Percentiles rank a stretch among this genome's conserved stretches.
Evolutionary conservation across 2,888 invertebrate species (phyloP).

Genomic region (Xestobium rufovillosum): DNA sequence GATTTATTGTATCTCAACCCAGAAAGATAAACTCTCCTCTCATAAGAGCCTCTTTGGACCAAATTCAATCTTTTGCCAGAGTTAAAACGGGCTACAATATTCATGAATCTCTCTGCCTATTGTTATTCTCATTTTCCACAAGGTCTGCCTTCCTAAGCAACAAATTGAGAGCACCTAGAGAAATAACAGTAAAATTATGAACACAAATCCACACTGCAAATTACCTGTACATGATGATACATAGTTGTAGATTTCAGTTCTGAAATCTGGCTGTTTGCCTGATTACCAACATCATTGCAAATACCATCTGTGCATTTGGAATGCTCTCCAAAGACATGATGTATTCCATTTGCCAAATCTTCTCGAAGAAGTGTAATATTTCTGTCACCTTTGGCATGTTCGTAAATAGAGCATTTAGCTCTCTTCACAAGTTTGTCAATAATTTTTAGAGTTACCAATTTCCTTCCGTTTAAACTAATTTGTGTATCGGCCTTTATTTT

Average conservation of each 20-base stretch:
- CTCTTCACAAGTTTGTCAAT: slow-evolving; percentile 6
- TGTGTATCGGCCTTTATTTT: slow-evolving; percentile 18
- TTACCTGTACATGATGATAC: too few relatives aligned
- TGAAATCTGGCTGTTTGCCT: too few relatives aligned
- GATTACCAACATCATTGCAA: too few relatives aligned
- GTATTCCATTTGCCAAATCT: too few relatives aligned
- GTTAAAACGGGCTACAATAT: slow-evolving; percentile 20
- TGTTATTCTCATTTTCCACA: slow-evolving; percentile 21
- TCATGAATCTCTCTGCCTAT: slow-evolving; percentile 19
- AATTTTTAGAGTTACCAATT: slow-evolving; percentile 6
- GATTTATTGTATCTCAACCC: slow-evolving; percentile 17
- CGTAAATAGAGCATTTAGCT: slow-evolving; percentile 14
- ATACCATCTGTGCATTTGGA: too few relatives aligned
- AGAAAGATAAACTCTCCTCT: slow-evolving; percentile 15
- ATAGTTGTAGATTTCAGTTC: too few relatives aligned
- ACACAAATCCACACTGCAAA: too few relatives aligned
- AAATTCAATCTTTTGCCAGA: slow-evolving; percentile 20
- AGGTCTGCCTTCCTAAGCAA: too few relatives aligned
- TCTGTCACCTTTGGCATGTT: slow-evolving; percentile 11
- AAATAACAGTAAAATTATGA: too few relatives aligned
- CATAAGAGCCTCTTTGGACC: slow-evolving; percentile 18
- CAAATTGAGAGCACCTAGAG: too few relatives aligned
- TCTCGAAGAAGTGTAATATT: too few relatives aligned
- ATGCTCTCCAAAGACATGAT: too few relatives aligned
- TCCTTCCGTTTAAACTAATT: slow-evolving; percentile 10